Evolutionary conservation across 2,797 vertebrate genomes (phyloP).

Genomic region (Sphenopsis melanotis): DNA sequence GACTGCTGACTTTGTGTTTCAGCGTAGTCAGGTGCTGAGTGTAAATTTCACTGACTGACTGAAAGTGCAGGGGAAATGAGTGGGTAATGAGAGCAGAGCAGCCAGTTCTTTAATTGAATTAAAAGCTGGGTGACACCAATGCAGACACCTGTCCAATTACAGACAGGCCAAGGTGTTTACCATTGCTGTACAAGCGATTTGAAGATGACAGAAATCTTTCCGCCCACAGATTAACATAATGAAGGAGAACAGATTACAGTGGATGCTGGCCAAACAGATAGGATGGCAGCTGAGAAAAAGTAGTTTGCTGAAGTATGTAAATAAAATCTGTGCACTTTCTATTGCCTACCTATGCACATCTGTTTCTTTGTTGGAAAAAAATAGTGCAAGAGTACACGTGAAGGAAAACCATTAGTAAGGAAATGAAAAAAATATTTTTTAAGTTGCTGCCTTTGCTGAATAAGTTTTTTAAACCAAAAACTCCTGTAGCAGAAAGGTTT

Average conservation of each 20-base stretch:
- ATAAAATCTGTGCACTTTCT: constrained; percentile 55
- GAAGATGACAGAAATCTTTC: constrained; percentile 86
- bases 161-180: constrained; percentile 87
- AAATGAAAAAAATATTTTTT: background rate
- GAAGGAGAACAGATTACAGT: constrained; percentile 85
- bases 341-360: constrained; percentile 22
- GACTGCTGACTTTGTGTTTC: constrained; percentile 69
- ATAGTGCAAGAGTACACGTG: background rate
- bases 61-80: constrained; percentile 89
- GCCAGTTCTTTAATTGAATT: constrained; percentile 98
- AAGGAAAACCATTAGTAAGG: background rate
- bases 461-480: background rate
- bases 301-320: constrained; percentile 65
- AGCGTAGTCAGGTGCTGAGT: constrained; percentile 78
- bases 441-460: background rate
- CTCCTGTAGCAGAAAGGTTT: background rate
- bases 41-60: constrained; percentile 84
- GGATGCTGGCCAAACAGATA: constrained; percentile 82
- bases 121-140: constrained; percentile 86
- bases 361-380: constrained; percentile 19
- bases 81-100: constrained; percentile 88
- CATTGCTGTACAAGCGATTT: constrained; percentile 77
- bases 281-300: constrained; percentile 76
- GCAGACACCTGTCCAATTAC: constrained; percentile 90
- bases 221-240: constrained; percentile 89